These are phyloP conservation scores for Microtus oregoni DNA, from an alignment of 2,113 vertebrate genomes.

Conservation along the genomic window DNA sequence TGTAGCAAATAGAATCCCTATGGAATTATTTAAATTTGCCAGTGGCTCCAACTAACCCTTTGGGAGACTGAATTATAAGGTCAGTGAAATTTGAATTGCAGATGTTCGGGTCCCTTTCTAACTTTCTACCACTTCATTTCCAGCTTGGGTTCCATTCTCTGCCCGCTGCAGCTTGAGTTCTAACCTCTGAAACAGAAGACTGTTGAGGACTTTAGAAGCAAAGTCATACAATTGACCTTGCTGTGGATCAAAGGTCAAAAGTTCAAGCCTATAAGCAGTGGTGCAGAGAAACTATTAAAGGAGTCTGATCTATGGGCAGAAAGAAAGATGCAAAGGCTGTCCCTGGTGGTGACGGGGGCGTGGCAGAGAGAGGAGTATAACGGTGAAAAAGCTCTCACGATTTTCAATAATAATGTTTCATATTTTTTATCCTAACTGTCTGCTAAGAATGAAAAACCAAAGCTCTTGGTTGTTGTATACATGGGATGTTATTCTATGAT, in stretches of 20 bases:
- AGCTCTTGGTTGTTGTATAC: neutral
- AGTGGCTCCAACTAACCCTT: neutral
- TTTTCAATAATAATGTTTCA: neutral
- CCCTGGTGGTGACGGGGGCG: neutral
- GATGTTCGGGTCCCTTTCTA: neutral
- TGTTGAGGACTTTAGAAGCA: neutral
- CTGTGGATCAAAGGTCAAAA: neutral
- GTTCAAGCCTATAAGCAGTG: neutral
- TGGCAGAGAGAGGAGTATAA: neutral
- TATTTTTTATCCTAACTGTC: constrained; percentile 16
- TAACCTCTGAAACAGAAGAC: neutral
- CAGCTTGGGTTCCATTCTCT: neutral
- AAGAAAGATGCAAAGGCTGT: neutral
- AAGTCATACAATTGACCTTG: neutral
- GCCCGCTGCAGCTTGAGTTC: neutral
- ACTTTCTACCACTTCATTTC: neutral
- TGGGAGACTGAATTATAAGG: neutral
- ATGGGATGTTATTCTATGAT: neutral
- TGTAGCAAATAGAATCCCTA: neutral
- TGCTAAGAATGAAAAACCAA: neutral
- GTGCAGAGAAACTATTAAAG: neutral
- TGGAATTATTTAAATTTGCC: neutral
- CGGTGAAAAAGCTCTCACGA: neutral
- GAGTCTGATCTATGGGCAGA: neutral
- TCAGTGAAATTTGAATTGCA: neutral